Evolutionary conservation across 2,888 invertebrate species (phyloP).

Genomic region (Augochlorella aurata): DNA sequence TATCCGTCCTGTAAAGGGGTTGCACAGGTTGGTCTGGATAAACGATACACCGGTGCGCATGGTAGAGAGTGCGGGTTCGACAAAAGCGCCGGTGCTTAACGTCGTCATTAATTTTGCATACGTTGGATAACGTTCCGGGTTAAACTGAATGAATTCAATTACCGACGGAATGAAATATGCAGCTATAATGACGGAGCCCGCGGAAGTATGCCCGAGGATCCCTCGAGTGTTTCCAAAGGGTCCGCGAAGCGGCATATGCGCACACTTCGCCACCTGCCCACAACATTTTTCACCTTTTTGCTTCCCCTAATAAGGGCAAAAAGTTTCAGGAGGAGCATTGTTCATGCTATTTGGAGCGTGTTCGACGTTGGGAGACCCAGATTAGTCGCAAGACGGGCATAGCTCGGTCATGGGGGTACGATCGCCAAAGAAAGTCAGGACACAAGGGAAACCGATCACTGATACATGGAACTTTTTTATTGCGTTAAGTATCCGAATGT

Average conservation of each 20-base stretch:
- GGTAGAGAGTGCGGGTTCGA: not conserved
- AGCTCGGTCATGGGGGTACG: constrained; percentile 1
- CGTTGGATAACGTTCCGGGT: constrained; percentile 33
- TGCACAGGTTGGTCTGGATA: not conserved
- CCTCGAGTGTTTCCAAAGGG: constrained; percentile 11
- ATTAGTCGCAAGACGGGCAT: constrained; percentile 47
- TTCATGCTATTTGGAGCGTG: constrained; percentile 53
- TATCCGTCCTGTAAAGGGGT: constrained; percentile 1
- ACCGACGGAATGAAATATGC: constrained; percentile 35
- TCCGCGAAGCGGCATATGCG: not conserved
- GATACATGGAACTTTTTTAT: too few species aligned
- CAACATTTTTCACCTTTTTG: not conserved
- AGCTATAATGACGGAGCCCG: constrained; percentile 2
- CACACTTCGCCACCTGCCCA: not conserved
- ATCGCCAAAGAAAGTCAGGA: constrained; percentile 27
- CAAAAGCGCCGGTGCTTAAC: constrained; percentile 32
- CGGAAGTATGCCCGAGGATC: constrained; percentile 4
- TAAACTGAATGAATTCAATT: constrained; percentile 50
- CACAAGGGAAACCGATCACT: not conserved
- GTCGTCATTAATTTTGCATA: constrained; percentile 38
- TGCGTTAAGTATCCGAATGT: too few species aligned
- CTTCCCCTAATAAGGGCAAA: constrained; percentile 37
- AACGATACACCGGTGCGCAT: constrained; percentile 27
- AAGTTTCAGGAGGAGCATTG: constrained; percentile 33
- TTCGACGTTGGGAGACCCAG: constrained; percentile 48